Conservation (phyloP, 2,888 invertebrate genomes). For the Protonemura montana region DNA sequence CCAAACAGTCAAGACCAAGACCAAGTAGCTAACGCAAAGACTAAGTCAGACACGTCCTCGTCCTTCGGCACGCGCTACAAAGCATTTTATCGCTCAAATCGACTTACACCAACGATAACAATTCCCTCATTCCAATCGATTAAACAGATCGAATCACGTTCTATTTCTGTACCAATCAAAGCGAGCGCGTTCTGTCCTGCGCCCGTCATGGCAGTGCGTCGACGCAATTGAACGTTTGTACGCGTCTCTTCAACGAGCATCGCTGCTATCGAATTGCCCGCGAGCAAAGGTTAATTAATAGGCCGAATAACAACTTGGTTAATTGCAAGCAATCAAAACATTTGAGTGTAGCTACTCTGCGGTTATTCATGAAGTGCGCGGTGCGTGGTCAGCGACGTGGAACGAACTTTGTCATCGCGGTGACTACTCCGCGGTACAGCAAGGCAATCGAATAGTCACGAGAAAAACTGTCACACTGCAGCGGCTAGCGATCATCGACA, state of each 20-base stretch:
- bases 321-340: slow-evolving; percentile 4
- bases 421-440: not conserved
- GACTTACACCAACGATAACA: not conserved
- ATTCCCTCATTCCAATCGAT: not conserved
- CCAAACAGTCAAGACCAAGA: no score
- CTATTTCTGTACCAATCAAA: not conserved
- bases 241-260: no score
- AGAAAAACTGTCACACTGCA: not conserved
- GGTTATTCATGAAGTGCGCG: not conserved
- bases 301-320: not conserved
- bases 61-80: not conserved
- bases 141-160: slow-evolving; percentile 12
- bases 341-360: not conserved
- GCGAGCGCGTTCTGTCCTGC: not conserved
- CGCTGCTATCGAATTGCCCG: not conserved
- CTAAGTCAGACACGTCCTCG: no score
- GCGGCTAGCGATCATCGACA: not conserved
- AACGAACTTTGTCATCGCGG: not conserved
- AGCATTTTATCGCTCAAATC: not conserved
- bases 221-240: not conserved
- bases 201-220: not conserved
- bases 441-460: not conserved
- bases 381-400: not conserved
- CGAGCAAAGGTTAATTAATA: not conserved
- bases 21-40: not conserved